phyloP scores from a whole-genome alignment of 2,113 vertebrate genomes.

The Triplophysa dalaica region DNA sequence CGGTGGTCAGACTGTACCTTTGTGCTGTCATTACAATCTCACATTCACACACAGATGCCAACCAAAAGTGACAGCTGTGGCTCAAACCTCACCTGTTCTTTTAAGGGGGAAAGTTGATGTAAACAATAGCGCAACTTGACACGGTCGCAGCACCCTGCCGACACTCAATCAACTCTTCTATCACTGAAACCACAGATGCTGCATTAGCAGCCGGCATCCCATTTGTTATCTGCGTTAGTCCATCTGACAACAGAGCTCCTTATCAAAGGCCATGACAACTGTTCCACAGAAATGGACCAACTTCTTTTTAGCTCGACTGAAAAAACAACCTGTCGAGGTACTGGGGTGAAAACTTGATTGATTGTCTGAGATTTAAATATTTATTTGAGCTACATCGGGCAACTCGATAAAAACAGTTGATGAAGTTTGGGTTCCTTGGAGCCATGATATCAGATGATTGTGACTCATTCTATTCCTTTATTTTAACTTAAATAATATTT shows the following conservation, averaged over 20 bases:
- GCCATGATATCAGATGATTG: not conserved
- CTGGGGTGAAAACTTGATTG: not conserved
- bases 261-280: conserved; percentile 64
- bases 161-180: conserved; percentile 62
- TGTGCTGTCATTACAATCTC: conserved; percentile 34
- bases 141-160: conserved; percentile 50
- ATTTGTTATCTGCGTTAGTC: conserved; percentile 67
- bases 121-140: conserved; percentile 74
- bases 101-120: conserved; percentile 59
- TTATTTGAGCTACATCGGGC: not conserved
- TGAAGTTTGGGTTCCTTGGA: not conserved
- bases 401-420: not conserved
- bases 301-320: conserved; percentile 55
- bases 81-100: conserved; percentile 74
- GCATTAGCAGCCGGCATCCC: conserved; percentile 68
- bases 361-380: not conserved
- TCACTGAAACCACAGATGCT: conserved; percentile 62
- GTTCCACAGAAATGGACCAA: conserved; percentile 51
- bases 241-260: conserved; percentile 41
- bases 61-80: conserved; percentile 61
- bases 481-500: not conserved
- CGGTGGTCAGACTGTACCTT: conserved; percentile 53
- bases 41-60: conserved; percentile 41
- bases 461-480: not conserved
- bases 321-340: conserved; percentile 49